These are phyloP conservation scores for Delichon dasypus DNA, from an alignment of 2,797 vertebrate genomes.

Conservation along the genomic window DNA sequence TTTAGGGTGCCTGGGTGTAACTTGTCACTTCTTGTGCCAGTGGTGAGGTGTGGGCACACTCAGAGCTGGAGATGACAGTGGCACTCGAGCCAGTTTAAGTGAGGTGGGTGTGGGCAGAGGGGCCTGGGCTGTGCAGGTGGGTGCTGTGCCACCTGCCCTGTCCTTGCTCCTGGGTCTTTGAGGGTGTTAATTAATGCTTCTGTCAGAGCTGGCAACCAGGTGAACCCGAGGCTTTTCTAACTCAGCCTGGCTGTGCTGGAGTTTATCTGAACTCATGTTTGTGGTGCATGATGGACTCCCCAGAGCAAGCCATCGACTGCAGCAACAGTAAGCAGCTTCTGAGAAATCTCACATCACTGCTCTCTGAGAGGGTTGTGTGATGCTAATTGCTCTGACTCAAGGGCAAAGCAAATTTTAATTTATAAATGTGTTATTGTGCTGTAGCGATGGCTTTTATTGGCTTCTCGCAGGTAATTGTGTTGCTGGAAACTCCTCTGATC, in stretches of 20 bases:
- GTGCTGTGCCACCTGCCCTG: neutral
- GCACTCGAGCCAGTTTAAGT: neutral
- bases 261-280: neutral
- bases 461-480: neutral
- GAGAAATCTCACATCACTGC: neutral
- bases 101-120: neutral
- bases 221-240: neutral
- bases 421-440: neutral
- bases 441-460: neutral
- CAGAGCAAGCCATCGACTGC: neutral
- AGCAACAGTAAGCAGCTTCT: neutral
- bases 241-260: neutral
- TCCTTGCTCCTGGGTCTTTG: neutral
- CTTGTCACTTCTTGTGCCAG: neutral
- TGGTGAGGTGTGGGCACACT: neutral
- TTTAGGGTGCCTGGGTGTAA: neutral
- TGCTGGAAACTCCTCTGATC: neutral
- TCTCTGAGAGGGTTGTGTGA: neutral
- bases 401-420: constrained; percentile 34
- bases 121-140: neutral
- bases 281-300: neutral
- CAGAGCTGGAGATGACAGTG: neutral
- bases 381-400: constrained; percentile 42
- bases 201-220: neutral
- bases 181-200: neutral